phyloP scores from a whole-genome alignment of 2,113 vertebrate genomes.

The Cranoglanis bouderius region DNA sequence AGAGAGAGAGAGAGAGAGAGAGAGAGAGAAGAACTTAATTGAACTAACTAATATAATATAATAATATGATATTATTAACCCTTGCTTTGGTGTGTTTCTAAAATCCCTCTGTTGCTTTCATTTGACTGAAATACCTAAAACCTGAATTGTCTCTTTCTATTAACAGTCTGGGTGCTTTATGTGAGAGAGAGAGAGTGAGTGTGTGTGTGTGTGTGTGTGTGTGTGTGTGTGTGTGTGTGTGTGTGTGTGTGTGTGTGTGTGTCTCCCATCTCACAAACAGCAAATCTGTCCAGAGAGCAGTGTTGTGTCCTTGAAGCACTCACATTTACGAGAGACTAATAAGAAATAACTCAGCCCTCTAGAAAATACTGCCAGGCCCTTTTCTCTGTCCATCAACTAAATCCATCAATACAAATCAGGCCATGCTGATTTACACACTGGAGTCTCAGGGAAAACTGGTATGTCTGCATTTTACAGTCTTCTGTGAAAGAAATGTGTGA shows the following conservation, averaged over 20 bases:
- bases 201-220: neutral
- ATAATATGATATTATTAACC: too few relatives aligned
- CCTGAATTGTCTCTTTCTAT: neutral
- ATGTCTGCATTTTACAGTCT: neutral
- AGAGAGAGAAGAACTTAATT: too few relatives aligned
- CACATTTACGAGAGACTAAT: conserved; percentile 31
- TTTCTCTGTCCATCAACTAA: neutral
- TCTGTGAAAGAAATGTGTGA: neutral
- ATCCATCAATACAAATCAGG: neutral
- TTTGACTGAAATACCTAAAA: neutral
- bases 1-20: too few relatives aligned
- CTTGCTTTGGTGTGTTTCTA: neutral
- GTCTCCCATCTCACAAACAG: neutral
- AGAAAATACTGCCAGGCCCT: neutral
- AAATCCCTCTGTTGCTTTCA: neutral
- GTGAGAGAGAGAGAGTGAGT: too few relatives aligned
- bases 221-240: neutral
- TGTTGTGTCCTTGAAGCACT: conserved; percentile 8
- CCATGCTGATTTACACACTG: neutral
- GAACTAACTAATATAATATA: too few relatives aligned
- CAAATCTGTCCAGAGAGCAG: conserved; percentile 2
- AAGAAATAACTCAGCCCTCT: conserved; percentile 25
- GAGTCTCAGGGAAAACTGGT: neutral
- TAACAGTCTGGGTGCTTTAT: neutral
- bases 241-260: neutral